A percentile compares a stretch with the other conserved stretches of the same genome.
Conservation (phyloP, 2,797 vertebrate species). For the Lepidocolaptes lacrymiger region DNA sequence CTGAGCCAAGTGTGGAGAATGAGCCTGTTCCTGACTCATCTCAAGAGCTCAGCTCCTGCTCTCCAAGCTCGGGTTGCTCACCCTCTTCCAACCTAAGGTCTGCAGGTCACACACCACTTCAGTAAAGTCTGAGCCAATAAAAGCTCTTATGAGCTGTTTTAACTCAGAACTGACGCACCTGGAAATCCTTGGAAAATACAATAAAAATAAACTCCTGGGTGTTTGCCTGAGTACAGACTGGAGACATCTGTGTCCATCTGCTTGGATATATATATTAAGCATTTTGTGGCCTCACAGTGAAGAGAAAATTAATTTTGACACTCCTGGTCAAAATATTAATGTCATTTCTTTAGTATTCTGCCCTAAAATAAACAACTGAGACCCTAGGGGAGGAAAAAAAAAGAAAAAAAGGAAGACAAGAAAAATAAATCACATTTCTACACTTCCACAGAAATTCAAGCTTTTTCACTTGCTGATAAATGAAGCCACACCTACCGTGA, state of each 20-base stretch:
- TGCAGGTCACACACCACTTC: not conserved
- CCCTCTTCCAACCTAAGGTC: not conserved
- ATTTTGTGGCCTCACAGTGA: not conserved
- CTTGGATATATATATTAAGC: not conserved
- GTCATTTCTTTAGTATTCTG: not conserved
- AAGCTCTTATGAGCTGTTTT: not conserved
- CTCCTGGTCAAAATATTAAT: not conserved
- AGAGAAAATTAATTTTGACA: not conserved
- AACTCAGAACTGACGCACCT: not conserved
- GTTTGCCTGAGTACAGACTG: not conserved
- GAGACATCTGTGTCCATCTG: not conserved
- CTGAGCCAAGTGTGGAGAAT: not conserved
- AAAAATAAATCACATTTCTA: not conserved
- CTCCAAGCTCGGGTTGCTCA: fast-evolving
- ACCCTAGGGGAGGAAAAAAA: too few relatives aligned
- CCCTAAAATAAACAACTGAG: not conserved
- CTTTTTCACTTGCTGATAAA: not conserved
- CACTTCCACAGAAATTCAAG: not conserved
- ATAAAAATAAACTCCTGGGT: not conserved
- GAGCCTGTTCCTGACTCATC: not conserved
- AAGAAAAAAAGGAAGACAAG: too few relatives aligned
- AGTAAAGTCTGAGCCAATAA: not conserved
- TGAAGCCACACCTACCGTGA: not conserved
- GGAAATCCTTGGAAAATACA: not conserved
- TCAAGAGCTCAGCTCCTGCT: not conserved